Percentiles rank a stretch among this genome's conserved stretches.
phyloP scores from a whole-genome alignment of 2,888 invertebrate genomes.

The Graphium colonna region DNA sequence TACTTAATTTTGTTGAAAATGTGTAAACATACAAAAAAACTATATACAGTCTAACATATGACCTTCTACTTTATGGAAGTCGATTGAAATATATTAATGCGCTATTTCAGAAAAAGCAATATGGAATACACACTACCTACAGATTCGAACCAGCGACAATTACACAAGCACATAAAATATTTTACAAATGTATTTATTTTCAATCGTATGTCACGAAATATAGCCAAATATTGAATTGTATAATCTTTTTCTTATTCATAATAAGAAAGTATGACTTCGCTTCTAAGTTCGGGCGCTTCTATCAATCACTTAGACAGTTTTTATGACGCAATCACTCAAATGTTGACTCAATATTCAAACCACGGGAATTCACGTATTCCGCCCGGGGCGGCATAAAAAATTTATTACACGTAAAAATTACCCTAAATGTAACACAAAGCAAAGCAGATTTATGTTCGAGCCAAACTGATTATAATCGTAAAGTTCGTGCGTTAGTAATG shows the following conservation, averaged over 20 bases:
- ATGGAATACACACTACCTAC: no score
- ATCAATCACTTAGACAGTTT: conserved; percentile 13
- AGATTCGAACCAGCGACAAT: no score
- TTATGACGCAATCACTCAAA: conserved; percentile 20
- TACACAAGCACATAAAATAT: no score
- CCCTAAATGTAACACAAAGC: conserved; percentile 45
- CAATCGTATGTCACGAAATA: no score
- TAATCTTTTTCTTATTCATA: background rate
- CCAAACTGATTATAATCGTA: conserved; percentile 42
- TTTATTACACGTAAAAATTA: conserved; percentile 50
- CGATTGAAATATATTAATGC: no score
- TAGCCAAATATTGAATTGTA: background rate
- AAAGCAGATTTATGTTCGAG: conserved; percentile 45
- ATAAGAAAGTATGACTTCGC: conserved; percentile 2
- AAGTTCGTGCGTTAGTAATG: conserved; percentile 13
- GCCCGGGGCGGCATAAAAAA: conserved; percentile 24
- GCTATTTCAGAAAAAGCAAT: no score
- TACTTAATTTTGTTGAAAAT: no score
- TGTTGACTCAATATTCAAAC: conserved; percentile 34
- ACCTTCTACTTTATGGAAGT: no score
- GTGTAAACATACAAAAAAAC: no score
- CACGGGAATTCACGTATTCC: conserved; percentile 35
- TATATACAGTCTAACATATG: no score
- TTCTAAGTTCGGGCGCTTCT: background rate
- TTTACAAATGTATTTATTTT: no score